A percentile compares a stretch with the other conserved stretches of the same genome.
These are phyloP conservation scores for Piliocolobus tephrosceles DNA, from an alignment of 2,113 vertebrate genomes.

Conservation along the genomic window DNA sequence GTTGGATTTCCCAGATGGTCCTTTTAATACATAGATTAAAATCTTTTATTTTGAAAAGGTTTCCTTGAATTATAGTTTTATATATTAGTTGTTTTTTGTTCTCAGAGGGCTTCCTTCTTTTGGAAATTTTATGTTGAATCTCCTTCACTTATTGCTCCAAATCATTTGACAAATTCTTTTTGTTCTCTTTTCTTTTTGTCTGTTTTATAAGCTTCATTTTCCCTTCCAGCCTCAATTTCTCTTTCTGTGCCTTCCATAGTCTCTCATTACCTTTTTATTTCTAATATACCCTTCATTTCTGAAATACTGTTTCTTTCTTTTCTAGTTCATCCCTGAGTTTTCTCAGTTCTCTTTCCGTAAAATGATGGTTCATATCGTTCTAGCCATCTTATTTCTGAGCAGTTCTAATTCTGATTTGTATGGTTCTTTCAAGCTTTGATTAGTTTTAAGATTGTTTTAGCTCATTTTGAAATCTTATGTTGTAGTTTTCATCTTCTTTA, in stretches of 20 bases:
- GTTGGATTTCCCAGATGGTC: not conserved
- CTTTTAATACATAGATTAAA: not conserved
- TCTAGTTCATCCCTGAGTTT: not conserved
- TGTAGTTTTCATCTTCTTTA: not conserved
- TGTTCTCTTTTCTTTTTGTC: not conserved
- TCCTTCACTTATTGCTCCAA: not conserved
- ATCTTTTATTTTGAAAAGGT: not conserved
- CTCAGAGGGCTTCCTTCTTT: not conserved
- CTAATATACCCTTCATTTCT: not conserved
- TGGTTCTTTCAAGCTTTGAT: not conserved
- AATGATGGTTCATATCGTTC: not conserved
- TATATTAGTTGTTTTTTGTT: not conserved
- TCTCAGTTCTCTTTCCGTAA: not conserved
- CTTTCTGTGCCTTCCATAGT: not conserved
- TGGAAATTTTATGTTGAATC: not conserved
- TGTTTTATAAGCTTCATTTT: not conserved
- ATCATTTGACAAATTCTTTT: not conserved
- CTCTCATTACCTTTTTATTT: not conserved
- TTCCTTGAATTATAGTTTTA: constrained; percentile 8
- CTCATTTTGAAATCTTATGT: not conserved
- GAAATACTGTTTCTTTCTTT: not conserved
- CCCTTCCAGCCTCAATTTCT: not conserved
- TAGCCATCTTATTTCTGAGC: not conserved
- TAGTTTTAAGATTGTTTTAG: not conserved
- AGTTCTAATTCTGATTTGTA: not conserved